Evolutionary conservation across 2,113 vertebrate genomes (phyloP), one percentile per base, ranked within the genome.

Genomic region (Triplophysa dalaica): DNA sequence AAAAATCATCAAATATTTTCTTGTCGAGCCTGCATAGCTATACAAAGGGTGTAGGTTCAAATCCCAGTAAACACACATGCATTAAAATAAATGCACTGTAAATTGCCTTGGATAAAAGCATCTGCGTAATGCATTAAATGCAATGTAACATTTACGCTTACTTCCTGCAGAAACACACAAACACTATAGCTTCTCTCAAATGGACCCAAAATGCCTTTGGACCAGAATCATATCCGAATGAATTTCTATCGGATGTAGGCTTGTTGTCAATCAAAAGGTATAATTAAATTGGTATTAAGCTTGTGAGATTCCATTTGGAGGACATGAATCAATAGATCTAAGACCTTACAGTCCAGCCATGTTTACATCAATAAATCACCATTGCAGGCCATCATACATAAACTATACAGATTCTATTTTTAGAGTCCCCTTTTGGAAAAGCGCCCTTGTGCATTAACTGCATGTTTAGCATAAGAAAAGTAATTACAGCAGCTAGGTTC

Each of bases 301-400:
- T 19, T 24, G 41, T 11, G 21, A 61, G 6, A 74, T 61, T 74
- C 56, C 70, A 74, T 22, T 74, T 61, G 38, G 56, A 62, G 45
- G 70, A 45, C 70, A 74, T 24, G 17, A 62, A 74, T 61, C 70
- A 74, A 74, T 74, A 24, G 3, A 62, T 74, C 43, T 61, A 60
- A 74, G 33, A 61, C 33, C 33, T 61, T 43, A 43, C 56, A 61
- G 24, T 22, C 33, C 19, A 56, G 54, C 19, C 33, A 61, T 61
- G 43, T 43, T 73, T 60, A 43, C 10, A 1, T 22, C 33, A 6
- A 43, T 74, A 41, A 45, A 26, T 62, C 72, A 62, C 14, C 13
- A 62, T 58, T 19, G 70, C 70, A 45, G 72, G 21, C 43, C 33
- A 62, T 74, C 56, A 74, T 74, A 26, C 38, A 41, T 61, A 22